A percentile compares a stretch with the other conserved stretches of the same genome.
Conservation (phyloP, 2,113 vertebrate genomes). For the Hydropotes inermis region DNA sequence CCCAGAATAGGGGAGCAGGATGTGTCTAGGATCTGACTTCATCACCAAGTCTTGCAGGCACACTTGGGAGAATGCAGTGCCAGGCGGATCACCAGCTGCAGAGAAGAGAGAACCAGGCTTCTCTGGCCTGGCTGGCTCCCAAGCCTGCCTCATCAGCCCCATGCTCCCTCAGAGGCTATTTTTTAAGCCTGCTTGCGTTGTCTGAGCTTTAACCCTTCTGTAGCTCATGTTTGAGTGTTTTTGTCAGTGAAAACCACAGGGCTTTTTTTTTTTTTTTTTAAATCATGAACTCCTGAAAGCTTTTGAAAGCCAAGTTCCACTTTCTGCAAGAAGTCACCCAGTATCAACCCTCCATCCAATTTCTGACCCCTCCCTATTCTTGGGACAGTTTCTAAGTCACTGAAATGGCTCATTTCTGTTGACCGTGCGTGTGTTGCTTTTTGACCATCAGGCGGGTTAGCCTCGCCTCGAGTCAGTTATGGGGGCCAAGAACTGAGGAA, state of each 20-base stretch:
- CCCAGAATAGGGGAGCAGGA: background rate
- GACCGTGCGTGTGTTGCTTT: background rate
- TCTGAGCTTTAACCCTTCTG: background rate
- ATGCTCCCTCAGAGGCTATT: background rate
- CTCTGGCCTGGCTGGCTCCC: background rate
- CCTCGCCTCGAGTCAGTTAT: background rate
- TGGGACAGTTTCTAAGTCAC: background rate
- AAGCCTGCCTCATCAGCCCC: background rate
- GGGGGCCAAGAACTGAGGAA: background rate
- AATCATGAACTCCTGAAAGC: background rate
- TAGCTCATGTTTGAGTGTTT: background rate
- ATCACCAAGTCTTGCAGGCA: background rate
- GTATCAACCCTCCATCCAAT: background rate
- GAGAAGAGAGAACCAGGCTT: background rate
- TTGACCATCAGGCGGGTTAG: background rate
- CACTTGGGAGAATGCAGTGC: background rate
- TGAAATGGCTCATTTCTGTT: background rate
- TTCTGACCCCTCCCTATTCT: background rate
- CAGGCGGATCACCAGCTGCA: background rate
- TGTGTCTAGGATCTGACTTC: background rate
- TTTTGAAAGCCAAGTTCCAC: background rate
- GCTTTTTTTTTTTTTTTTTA: background rate
- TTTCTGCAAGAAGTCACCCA: background rate
- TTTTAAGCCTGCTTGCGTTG: background rate
- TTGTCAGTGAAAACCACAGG: background rate